Conservation (phyloP, 2,113 vertebrate genomes). For the Xenopus laevis region DNA sequence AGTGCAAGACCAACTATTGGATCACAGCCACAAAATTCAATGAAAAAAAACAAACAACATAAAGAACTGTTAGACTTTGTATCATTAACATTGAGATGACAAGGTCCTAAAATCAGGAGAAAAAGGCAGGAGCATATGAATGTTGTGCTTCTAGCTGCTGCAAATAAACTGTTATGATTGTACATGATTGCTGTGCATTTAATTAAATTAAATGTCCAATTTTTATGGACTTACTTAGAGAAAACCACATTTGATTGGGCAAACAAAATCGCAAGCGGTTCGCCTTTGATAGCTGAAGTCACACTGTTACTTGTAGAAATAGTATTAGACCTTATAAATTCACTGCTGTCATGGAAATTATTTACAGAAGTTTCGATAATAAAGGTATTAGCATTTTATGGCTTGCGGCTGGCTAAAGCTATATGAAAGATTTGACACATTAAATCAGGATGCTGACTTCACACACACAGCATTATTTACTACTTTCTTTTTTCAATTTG, state of each 20-base stretch:
- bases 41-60: too few relatives aligned
- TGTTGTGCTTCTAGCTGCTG: too few relatives aligned
- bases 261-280: conserved; percentile 28
- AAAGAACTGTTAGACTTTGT: too few relatives aligned
- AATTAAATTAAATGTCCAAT: too few relatives aligned
- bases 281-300: conserved; percentile 30
- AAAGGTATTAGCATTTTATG: conserved; percentile 40
- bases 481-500: conserved; percentile 5
- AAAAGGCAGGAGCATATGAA: too few relatives aligned
- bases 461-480: conserved; percentile 31
- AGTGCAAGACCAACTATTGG: too few relatives aligned
- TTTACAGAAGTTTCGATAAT: conserved; percentile 33
- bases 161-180: too few relatives aligned
- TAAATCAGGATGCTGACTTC: conserved; percentile 33
- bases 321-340: conserved; percentile 30
- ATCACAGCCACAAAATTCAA: too few relatives aligned
- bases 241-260: conserved; percentile 27
- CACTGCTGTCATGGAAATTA: conserved; percentile 37
- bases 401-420: conserved; percentile 23
- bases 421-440: conserved; percentile 38
- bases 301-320: conserved; percentile 31
- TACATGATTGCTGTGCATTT: too few relatives aligned
- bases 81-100: too few relatives aligned
- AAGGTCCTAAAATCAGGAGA: too few relatives aligned
- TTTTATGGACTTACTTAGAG: not conserved